Percentiles rank a stretch among this genome's conserved stretches.
These are phyloP conservation scores for Momotus momota DNA, from an alignment of 2,797 vertebrate genomes.

Conservation along the genomic window DNA sequence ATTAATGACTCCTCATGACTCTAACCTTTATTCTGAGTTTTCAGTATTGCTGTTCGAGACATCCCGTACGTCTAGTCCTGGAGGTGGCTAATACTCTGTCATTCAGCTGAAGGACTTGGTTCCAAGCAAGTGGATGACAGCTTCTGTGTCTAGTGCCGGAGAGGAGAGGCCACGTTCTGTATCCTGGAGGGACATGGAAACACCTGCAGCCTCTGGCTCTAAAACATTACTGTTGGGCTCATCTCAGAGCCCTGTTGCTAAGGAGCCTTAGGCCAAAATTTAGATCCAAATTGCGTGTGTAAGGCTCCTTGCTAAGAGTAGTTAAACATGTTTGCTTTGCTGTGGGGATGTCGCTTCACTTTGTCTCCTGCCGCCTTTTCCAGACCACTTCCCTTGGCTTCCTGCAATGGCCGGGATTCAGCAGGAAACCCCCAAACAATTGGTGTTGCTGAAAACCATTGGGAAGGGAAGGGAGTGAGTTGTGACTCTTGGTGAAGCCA, in stretches of 20 bases:
- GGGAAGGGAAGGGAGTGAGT: neutral
- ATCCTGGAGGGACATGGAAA: neutral
- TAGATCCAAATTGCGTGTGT: too few relatives aligned
- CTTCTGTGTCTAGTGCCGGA: neutral
- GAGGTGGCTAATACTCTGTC: neutral
- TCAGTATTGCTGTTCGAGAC: neutral
- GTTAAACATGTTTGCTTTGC: neutral
- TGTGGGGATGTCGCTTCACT: neutral
- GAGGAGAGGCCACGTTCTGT: neutral
- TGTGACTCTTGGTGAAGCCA: neutral
- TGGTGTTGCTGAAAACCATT: neutral
- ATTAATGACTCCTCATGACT: neutral
- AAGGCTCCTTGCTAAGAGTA: neutral
- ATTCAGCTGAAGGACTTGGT: neutral
- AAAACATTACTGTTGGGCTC: neutral
- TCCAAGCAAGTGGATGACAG: neutral
- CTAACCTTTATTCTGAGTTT: neutral
- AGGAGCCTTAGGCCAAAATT: neutral
- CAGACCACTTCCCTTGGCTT: neutral
- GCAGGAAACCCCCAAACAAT: neutral
- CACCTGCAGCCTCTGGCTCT: neutral
- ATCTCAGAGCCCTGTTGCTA: neutral
- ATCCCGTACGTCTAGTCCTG: neutral
- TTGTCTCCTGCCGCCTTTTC: neutral
- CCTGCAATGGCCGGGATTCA: neutral